These are phyloP conservation scores for Tetramorium bicarinatum DNA, from an alignment of 2,888 invertebrate species.

Conservation along the genomic window DNA sequence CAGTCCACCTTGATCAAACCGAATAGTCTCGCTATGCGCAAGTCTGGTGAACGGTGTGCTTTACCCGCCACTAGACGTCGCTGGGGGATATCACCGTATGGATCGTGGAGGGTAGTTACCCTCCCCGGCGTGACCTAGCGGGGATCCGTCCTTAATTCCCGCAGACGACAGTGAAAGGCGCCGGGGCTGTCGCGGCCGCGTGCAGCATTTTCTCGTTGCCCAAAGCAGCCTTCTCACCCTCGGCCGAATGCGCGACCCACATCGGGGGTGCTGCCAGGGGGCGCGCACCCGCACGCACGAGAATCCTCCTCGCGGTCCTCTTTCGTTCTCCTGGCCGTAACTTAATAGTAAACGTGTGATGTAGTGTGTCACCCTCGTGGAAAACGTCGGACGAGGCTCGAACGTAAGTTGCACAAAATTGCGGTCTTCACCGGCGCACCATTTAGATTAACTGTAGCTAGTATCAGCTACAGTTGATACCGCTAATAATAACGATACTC, in stretches of 20 bases:
- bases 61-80: slow-evolving; percentile 63
- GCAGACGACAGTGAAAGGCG: slow-evolving; percentile 54
- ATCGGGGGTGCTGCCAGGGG: slow-evolving; percentile 8
- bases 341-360: slow-evolving; percentile 9
- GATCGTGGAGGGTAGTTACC: slow-evolving; percentile 72
- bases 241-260: slow-evolving; percentile 4
- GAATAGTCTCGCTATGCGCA: slow-evolving; percentile 14
- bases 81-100: slow-evolving; percentile 59
- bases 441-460: neutral
- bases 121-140: slow-evolving; percentile 51
- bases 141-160: slow-evolving; percentile 49
- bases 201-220: slow-evolving; percentile 56
- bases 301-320: neutral
- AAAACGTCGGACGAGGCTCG: neutral
- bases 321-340: neutral
- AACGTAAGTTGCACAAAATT: slow-evolving; percentile 60
- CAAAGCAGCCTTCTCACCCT: neutral
- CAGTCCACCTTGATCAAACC: neutral
- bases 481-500: neutral
- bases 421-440: neutral
- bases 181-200: slow-evolving; percentile 15
- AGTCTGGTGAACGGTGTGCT: slow-evolving; percentile 5
- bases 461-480: neutral
- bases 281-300: slow-evolving; percentile 30
- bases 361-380: slow-evolving; percentile 7